Evolutionary conservation across 2,888 invertebrate genomes (phyloP), one percentile per base, ranked within the genome.

Genomic region (Amphipoea lucens): DNA sequence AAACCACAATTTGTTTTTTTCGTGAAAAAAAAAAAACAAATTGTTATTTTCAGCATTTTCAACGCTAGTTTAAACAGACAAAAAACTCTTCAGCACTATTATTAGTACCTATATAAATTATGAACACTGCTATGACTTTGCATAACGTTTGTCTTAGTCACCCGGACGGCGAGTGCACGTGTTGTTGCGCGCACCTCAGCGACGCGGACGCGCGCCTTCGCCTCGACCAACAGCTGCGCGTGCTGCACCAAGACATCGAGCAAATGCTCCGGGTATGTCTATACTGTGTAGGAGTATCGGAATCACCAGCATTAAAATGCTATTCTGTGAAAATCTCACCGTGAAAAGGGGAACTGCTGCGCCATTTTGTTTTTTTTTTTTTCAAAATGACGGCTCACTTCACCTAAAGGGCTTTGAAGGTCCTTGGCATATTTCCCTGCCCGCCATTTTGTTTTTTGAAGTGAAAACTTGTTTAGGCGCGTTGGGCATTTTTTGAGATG

Each of bases 111-210:
- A 51, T 17, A 14, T 42, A 45, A 45, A 45, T 42, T 45, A 11
- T 11, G 11, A 45, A 45, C 45, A 45, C 45, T 45, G 11, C 11
- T 45, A 54, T 36, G 14, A 23, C 4, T 40, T 65, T 6, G 14
- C 9, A 0, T 70, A 9, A 54, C 51, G 7, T 69, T 54, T 54
- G 5, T 12, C 0, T 6, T 4, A 71, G 71, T n/a, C 71, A 71
- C n/a, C 62, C 14, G 29, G 68, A 11, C 0, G 82, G 60, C n/a
- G 17, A 1, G 51, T 86, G 83, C 76, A 3, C 62, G 4, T 84
- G 83, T 20, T 84, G 86, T 60, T 82, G 86, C 74, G 45, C 66
- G 40, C 83, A 70, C 66, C 42, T 81, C 36, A 42, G 69, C 14
- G 75, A 65, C 36, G 23, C 6, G 4, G 42, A 17, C 20, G 48